Percentiles rank a stretch among this genome's conserved stretches.
Evolutionary conservation across 2,888 invertebrate genomes (phyloP).

Genomic region (Agapetus fuscipes): DNA sequence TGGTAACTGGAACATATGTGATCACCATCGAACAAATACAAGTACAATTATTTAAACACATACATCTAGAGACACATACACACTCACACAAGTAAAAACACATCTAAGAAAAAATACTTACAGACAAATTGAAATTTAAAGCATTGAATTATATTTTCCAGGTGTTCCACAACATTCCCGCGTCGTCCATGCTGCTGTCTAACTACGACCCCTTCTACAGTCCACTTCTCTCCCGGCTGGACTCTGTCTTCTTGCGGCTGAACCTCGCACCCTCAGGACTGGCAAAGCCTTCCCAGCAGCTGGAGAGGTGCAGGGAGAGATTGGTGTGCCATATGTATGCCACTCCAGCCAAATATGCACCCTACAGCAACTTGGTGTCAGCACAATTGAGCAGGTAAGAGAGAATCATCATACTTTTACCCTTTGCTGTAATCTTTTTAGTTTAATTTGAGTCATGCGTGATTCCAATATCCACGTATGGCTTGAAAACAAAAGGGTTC

Average conservation of each 20-base stretch:
- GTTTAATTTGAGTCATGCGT: no score
- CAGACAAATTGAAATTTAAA: no score
- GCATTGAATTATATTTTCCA: no score
- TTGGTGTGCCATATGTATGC: constrained; percentile 82
- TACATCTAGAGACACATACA: no score
- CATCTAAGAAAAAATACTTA: no score
- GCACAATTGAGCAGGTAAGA: constrained; percentile 73
- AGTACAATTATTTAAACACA: no score
- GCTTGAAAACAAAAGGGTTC: no score
- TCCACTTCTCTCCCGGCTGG: constrained; percentile 71
- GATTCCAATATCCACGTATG: no score
- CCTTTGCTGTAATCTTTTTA: not conserved
- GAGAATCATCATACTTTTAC: not conserved
- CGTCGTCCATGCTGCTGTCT: constrained; percentile 69
- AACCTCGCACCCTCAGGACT: constrained; percentile 43
- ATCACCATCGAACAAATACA: no score
- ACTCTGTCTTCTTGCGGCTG: constrained; percentile 66
- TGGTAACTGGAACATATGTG: no score
- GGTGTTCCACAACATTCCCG: constrained; percentile 79
- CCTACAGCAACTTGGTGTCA: constrained; percentile 80
- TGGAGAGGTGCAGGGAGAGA: constrained; percentile 66
- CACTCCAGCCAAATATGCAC: constrained; percentile 80
- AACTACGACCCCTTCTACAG: constrained; percentile 89
- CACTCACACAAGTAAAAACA: no score
- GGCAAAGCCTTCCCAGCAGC: constrained; percentile 27